Base-by-base conservation (phyloP, 92 coral and sea anemone species). In the Desmophyllum pertusum region DNA sequence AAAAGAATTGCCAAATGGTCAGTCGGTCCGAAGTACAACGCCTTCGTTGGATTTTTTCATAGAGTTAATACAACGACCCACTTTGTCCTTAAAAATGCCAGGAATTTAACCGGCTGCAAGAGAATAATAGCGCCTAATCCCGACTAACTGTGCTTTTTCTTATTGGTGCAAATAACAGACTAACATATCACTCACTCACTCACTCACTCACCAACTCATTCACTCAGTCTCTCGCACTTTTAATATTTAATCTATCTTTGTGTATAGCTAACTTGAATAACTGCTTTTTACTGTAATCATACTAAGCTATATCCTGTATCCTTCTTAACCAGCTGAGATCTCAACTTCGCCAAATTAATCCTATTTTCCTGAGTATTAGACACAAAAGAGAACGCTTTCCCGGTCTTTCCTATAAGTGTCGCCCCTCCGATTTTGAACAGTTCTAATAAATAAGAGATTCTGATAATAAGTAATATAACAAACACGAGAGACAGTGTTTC, bases 111-210 rank as follows among this genome's bases (percentile, higher is more conserved):
- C 61, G 21, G 61, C 1, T 1, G 61, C 29, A 53, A 57, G 25
- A 57, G 13, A 57, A 57, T 57, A 53, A 36, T 50, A 36, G 9
- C 46, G 43, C 29, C 43, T 76, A 35, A 51, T 52, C 36, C 23
- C 35, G 35, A 36, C 79, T 75, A 76, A 31, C 64, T 37, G 67
- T 36, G 29, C n/a, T n/a, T 41, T 51, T 11, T 15, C 13, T 36
- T 19, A 52, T 43, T 35, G 45, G 53, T 18, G 46, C 79, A 46
- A 51, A 21, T 48, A 75, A 77, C 70, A 21, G 46, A 74, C 36
- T 74, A 74, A 43, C 40, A 7, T 19, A 21, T 39, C 75, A 39
- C 25, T 43, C 43, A 19, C 39, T 45, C 59, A 25, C 78, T 11
- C 38, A 46, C 46, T 29, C 41, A 14, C 39, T 71, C 76, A 11